A percentile compares a stretch with the other conserved stretches of the same genome.
Conservation (phyloP, 2,888 invertebrate genomes). For the Nematopogon swammerdamellus region DNA sequence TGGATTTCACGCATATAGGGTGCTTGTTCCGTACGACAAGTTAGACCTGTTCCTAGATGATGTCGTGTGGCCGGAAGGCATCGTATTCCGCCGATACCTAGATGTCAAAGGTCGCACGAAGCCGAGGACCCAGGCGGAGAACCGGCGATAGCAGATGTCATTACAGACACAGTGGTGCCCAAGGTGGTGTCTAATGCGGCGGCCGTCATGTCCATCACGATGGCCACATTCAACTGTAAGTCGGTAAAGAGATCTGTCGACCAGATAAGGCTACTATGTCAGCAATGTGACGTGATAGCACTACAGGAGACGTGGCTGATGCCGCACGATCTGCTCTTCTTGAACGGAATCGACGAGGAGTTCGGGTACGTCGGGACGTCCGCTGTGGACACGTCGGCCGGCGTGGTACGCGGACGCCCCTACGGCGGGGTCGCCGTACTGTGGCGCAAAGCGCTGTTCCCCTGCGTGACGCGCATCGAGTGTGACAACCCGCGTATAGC, state of each 20-base stretch:
- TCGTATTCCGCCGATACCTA: constrained; percentile 7
- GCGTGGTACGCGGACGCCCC: constrained; percentile 3
- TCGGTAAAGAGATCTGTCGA: not conserved
- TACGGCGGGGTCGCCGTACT: constrained; percentile 4
- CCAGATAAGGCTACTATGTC: constrained; percentile 1
- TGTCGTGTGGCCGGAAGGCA: constrained; percentile 11
- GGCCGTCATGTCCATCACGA: not conserved
- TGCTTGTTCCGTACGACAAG: constrained; percentile 7
- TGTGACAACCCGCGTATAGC: constrained; percentile 1
- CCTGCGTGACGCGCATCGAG: not conserved
- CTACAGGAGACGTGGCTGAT: constrained; percentile 6
- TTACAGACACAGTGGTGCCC: not conserved
- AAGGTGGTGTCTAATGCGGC: not conserved
- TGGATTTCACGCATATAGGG: constrained; percentile 9
- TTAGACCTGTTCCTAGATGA: constrained; percentile 6
- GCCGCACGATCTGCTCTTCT: constrained; percentile 2
- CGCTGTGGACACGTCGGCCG: constrained; percentile 3
- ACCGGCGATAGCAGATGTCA: not conserved
- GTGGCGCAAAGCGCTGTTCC: constrained; percentile 3
- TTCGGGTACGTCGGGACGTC: constrained; percentile 4
- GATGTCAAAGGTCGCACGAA: not conserved
- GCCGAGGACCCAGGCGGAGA: not conserved
- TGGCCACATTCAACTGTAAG: constrained; percentile 5
- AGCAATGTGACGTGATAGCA: constrained; percentile 1
- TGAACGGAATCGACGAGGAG: not conserved